Evolutionary conservation across 2,888 invertebrate species (phyloP), one percentile per base, ranked within the genome.

Genomic region (Limnephilus auricula): DNA sequence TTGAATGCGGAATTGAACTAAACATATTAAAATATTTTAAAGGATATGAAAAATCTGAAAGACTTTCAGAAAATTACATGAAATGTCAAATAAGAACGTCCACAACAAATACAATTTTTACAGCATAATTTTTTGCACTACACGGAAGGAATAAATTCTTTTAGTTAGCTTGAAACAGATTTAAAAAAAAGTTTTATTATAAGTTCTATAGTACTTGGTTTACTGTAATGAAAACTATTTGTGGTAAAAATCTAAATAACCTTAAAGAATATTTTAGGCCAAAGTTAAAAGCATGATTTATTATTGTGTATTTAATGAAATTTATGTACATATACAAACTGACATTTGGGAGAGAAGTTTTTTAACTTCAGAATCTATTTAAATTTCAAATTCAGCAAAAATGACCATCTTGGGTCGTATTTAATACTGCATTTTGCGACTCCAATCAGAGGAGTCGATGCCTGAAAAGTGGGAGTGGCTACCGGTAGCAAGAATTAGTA

Each of bases 391-490:
- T 65, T 25, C 5, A 25, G n/a, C 25, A 65, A n/a, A 65, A 4
- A n/a, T 80, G 31, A 32, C 30, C 80, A 32, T 80, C 13, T 80
- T 80, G 31, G 18, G 30, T 32, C 80, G n/a, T 85, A 85, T 31
- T 86, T 30, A 50, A 40, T 86, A 86, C 30, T 88, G 78, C 88
- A 88, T 32, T 79, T 88, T 78, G 34, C 34, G 88, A 10, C 37
- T 88, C 45, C 50, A 85, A 40, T 40, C 85, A 85, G 85, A 85
- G 34, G n/a, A 88, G 40, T 13, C 30, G 86, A 40, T 31, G 79
- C 50, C 87, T n/a, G 79, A 45, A 90, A 91, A 91, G 89, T 89
- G 91, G 91, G 91, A 91, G 91, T 91, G 91, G 91, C 83, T 84
- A n/a, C 15, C 79, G 13, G 15, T n/a, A 10, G 12, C 82, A n/a